Conservation (phyloP, 1,140 invertebrate genomes). For the Eumeta japonica region DNA sequence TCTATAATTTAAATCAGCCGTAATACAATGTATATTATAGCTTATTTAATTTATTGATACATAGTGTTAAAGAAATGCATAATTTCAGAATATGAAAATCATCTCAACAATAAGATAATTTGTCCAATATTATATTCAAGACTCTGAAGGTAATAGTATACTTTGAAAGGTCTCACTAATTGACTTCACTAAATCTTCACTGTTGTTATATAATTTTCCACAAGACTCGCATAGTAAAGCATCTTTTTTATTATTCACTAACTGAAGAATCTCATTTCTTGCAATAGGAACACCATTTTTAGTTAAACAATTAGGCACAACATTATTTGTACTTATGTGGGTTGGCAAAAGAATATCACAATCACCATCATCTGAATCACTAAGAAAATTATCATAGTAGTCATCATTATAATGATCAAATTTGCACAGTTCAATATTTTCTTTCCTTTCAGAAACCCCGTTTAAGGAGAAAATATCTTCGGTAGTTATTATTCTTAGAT, state of each 20-base stretch:
- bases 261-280: slow-evolving; percentile 23
- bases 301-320: slow-evolving; percentile 20
- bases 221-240: slow-evolving; percentile 38
- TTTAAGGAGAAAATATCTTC: slow-evolving; percentile 29
- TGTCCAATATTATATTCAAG: too few species aligned
- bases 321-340: not conserved
- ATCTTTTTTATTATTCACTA: slow-evolving; percentile 22
- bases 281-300: slow-evolving; percentile 31
- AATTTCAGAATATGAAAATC: too few species aligned
- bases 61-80: too few species aligned
- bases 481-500: slow-evolving; percentile 21
- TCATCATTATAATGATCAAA: too few species aligned
- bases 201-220: slow-evolving; percentile 43
- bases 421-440: too few species aligned
- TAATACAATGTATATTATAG: too few species aligned
- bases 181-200: slow-evolving; percentile 21
- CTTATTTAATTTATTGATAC: too few species aligned
- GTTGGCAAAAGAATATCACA: slow-evolving; percentile 19
- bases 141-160: too few species aligned
- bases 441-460: too few species aligned
- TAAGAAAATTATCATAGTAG: slow-evolving; percentile 35
- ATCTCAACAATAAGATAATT: too few species aligned
- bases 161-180: too few species aligned
- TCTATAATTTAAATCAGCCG: too few species aligned
- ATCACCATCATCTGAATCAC: slow-evolving; percentile 46